Evolutionary conservation across 2,888 invertebrate species (phyloP).

Genomic region (Suillia variegata): DNA sequence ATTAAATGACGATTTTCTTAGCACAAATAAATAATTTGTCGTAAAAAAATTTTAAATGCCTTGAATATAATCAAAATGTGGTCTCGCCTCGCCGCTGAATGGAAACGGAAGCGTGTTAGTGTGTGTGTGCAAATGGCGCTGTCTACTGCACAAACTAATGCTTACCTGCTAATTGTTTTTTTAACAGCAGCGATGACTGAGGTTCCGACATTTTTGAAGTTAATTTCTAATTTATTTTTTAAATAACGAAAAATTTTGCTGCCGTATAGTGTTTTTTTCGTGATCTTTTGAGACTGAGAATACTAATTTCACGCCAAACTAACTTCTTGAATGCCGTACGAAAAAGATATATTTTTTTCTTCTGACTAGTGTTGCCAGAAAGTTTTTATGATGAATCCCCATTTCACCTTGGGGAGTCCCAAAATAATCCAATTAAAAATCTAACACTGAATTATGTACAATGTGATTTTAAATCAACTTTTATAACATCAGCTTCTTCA

Average conservation of each 20-base stretch:
- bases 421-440: too few relatives aligned
- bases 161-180: conserved; percentile 95
- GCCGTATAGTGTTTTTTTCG: conserved; percentile 20
- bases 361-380: background rate
- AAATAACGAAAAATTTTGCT: conserved; percentile 24
- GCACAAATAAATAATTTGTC: too few relatives aligned
- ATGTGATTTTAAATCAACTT: too few relatives aligned
- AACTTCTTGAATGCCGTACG: conserved; percentile 19
- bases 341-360: conserved; percentile 22
- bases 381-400: too few relatives aligned
- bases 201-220: conserved; percentile 79
- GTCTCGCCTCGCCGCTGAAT: too few relatives aligned
- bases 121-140: conserved; percentile 12
- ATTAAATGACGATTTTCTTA: too few relatives aligned
- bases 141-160: conserved; percentile 41
- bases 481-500: too few relatives aligned
- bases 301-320: conserved; percentile 23
- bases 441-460: too few relatives aligned
- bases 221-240: conserved; percentile 29
- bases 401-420: too few relatives aligned
- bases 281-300: conserved; percentile 12
- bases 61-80: conserved; percentile 11
- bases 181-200: conserved; percentile 93
- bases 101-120: conserved; percentile 14
- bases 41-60: too few relatives aligned